Evolutionary conservation across 2,888 invertebrate genomes (phyloP).

Genomic region (Thereva nobilitata): DNA sequence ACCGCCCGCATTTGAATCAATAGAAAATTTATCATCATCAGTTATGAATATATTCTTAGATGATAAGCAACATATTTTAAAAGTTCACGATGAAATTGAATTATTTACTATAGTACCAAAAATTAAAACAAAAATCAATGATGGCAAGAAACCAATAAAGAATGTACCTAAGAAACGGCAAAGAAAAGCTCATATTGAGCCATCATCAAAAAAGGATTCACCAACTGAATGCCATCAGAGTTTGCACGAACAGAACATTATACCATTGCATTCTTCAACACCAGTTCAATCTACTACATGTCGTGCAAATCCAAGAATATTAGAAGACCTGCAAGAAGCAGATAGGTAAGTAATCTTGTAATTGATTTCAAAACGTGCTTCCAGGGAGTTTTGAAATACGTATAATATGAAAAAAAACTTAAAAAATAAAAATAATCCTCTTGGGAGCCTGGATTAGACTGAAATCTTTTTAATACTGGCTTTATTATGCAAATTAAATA

Average conservation of each 20-base stretch:
- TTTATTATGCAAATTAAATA: too few relatives aligned
- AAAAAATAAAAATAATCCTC: too few relatives aligned
- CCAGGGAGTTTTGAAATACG: too few relatives aligned
- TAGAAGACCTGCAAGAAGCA: not conserved
- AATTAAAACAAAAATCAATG: not conserved
- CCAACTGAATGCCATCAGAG: not conserved
- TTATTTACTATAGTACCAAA: conserved; percentile 17
- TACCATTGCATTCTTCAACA: conserved; percentile 13
- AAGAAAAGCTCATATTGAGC: conserved; percentile 18
- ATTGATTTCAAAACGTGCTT: too few relatives aligned
- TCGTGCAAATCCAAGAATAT: not conserved
- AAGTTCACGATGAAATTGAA: conserved; percentile 32
- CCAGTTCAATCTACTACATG: conserved; percentile 14
- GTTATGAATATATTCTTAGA: conserved; percentile 37
- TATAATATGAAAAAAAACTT: too few relatives aligned
- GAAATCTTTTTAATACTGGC: too few relatives aligned
- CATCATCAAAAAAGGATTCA: not conserved
- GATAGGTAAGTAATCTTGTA: too few relatives aligned
- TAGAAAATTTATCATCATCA: not conserved
- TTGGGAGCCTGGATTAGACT: too few relatives aligned
- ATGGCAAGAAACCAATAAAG: conserved; percentile 15
- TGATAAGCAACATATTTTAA: conserved; percentile 24
- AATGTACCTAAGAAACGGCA: conserved; percentile 31
- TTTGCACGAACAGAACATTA: too few relatives aligned
- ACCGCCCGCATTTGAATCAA: conserved; percentile 11